Percentiles rank a stretch among this genome's conserved stretches.
Evolutionary conservation across 2,113 vertebrate genomes (phyloP).

Genomic region (Rhipidura dahli): DNA sequence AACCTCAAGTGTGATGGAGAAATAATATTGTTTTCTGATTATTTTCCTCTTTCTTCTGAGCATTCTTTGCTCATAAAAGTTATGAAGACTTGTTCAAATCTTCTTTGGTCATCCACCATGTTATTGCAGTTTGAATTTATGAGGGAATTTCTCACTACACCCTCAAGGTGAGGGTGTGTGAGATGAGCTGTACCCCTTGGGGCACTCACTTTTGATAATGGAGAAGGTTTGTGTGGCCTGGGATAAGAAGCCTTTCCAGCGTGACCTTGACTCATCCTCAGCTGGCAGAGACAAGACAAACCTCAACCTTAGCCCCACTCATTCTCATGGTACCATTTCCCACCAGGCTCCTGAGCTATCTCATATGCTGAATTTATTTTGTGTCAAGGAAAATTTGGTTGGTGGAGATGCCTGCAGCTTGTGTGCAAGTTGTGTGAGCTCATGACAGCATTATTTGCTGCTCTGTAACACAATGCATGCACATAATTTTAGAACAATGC

Average conservation of each 20-base stretch:
- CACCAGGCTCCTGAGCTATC: not conserved
- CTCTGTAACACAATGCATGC: not conserved
- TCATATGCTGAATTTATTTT: not conserved
- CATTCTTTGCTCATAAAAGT: not conserved
- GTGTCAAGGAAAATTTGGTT: not conserved
- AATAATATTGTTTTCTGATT: not conserved
- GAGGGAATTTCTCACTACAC: not conserved
- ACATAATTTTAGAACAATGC: not conserved
- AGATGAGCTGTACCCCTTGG: not conserved
- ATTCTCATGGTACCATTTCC: not conserved
- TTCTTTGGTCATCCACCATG: not conserved
- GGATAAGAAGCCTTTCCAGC: not conserved
- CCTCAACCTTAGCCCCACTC: fast-evolving
- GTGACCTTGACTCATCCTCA: not conserved
- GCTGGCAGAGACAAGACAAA: not conserved
- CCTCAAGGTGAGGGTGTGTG: not conserved
- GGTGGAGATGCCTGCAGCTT: not conserved
- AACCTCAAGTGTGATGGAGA: not conserved
- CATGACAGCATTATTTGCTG: not conserved
- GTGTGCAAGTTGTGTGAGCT: not conserved
- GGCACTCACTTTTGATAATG: not conserved
- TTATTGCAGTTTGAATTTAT: not conserved
- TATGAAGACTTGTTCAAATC: not conserved
- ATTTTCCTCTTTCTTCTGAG: not conserved
- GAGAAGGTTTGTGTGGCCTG: not conserved